Base-by-base conservation (phyloP, 2,113 vertebrate genomes). In the Sphaerodactylus townsendi region DNA sequence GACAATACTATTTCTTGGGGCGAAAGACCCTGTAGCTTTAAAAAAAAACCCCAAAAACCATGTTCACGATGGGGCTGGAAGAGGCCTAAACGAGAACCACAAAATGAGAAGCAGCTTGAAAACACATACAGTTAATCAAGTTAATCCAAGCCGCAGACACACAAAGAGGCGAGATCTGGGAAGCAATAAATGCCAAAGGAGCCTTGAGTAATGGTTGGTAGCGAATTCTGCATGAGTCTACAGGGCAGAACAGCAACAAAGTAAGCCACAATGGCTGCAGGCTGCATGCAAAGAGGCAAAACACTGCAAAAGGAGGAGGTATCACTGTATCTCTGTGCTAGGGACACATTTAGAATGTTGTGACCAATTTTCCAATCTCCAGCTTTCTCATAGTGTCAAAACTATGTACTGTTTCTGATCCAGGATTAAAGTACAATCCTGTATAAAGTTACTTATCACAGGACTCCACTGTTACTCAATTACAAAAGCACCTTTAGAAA, bases 41-140 rank as follows among this genome's bases (percentile, higher is more conserved):
- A 69, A 59, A 30, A 44, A 69, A 59, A 30, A 71, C 71, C 48
- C 83, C 71, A 78, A 30, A 59, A 78, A 53, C 50, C n/a, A 62
- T 70, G 53, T 8, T 79, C 62, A 37, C n/a, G 41, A 79, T 23
- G 44, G 50, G 56, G 68, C 41, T 85, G 53, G 68, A 79, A 79
- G 68, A 85, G 68, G 85, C 90, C 79, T 86, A 92, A 87, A 92
- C 82, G 91, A 89, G 82, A 94, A 90, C 91, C 93, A 94, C 92
- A 93, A 83, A 92, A 94, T 94, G 94, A 94, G 92, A 93, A 93
- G 92, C 89, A 93, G 93, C 92, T 91, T 88, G 80, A 90, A 89
- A 90, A 88, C 91, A 89, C 89, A 93, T 3, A 93, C 91, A 93
- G 83, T 91, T 90, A 72, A 90, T 86, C 82, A 93, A 93, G 93